Conservation (phyloP, 1,140 invertebrate species). For the Steinernema khuongi region DNA sequence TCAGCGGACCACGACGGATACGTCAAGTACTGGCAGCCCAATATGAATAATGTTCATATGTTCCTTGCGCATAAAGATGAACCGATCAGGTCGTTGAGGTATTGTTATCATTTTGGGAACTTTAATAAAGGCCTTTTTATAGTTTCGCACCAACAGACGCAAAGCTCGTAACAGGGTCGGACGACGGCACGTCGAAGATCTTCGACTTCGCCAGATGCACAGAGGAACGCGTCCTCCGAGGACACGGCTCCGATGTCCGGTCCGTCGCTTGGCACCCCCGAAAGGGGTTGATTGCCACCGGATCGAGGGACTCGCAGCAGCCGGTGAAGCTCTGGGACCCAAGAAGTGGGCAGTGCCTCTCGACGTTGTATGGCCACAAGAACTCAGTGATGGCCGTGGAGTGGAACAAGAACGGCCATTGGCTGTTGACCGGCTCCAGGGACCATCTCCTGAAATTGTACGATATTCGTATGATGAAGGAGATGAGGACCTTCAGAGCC, state of each 20-base stretch:
- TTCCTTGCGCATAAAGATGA: conserved; percentile 98
- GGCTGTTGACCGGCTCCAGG: conserved; percentile 93
- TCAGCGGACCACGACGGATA: conserved; percentile 96
- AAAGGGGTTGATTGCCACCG: conserved; percentile 89
- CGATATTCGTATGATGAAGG: conserved; percentile 78
- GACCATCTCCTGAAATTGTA: conserved; percentile 97
- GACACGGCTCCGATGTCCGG: conserved; percentile 98
- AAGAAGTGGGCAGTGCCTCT: conserved; percentile 74
- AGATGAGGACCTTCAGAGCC: conserved; percentile 90
- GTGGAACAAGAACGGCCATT: conserved; percentile 99
- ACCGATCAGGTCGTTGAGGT: conserved; percentile 94
- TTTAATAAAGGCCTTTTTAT: conserved; percentile 43
- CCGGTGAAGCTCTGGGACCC: conserved; percentile 99
- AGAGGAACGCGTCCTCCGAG: conserved; percentile 89
- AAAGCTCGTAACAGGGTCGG: conserved; percentile 97
- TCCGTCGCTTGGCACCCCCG: conserved; percentile 99
- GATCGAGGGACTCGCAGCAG: conserved; percentile 98
- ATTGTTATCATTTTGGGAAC: background rate
- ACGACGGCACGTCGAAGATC: conserved; percentile 93
- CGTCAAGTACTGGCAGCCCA: conserved; percentile 99
- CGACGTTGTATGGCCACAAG: conserved; percentile 78
- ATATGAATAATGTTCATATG: conserved; percentile 99
- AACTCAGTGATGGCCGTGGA: conserved; percentile 97
- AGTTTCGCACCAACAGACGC: conserved; percentile 97
- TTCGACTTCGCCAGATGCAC: conserved; percentile 97